Evolutionary conservation across 2,113 vertebrate genomes (phyloP).

Genomic region (Natator depressus): DNA sequence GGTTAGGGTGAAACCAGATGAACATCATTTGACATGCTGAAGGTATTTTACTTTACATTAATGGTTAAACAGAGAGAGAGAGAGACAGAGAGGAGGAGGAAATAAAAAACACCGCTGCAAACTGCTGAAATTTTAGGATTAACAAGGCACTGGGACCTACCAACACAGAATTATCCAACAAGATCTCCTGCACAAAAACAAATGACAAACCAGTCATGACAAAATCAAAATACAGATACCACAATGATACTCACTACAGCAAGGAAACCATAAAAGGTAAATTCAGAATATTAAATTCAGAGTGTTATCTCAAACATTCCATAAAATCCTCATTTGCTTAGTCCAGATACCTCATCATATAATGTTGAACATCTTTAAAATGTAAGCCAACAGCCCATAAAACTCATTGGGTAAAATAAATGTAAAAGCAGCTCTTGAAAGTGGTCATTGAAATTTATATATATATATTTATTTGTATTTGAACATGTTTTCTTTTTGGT

Average conservation of each 20-base stretch:
- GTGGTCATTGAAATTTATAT: not conserved
- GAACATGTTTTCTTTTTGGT: not conserved
- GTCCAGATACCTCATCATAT: not conserved
- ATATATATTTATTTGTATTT: not conserved
- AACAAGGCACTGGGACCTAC: conserved; percentile 86
- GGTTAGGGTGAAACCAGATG: conserved; percentile 66
- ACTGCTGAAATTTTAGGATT: conserved; percentile 72
- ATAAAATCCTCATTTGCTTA: not conserved
- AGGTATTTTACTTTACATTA: conserved; percentile 71
- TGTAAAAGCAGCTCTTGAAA: not conserved
- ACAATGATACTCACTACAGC: conserved; percentile 68
- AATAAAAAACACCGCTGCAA: conserved; percentile 77
- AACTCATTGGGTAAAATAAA: not conserved
- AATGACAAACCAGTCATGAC: conserved; percentile 84
- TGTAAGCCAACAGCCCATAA: not conserved
- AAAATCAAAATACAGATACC: conserved; percentile 74
- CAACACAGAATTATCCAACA: conserved; percentile 97
- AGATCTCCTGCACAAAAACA: conserved; percentile 93
- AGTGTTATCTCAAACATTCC: conserved; percentile 9
- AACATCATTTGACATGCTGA: conserved; percentile 77
- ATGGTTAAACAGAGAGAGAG: conserved; percentile 71
- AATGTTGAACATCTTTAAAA: not conserved
- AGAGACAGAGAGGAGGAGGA: conserved; percentile 61
- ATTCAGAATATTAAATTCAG: conserved; percentile 13
- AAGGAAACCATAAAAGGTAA: conserved; percentile 44